Evolutionary conservation across 2,888 invertebrate species (phyloP).

Genomic region (Ptilodon capucinus): DNA sequence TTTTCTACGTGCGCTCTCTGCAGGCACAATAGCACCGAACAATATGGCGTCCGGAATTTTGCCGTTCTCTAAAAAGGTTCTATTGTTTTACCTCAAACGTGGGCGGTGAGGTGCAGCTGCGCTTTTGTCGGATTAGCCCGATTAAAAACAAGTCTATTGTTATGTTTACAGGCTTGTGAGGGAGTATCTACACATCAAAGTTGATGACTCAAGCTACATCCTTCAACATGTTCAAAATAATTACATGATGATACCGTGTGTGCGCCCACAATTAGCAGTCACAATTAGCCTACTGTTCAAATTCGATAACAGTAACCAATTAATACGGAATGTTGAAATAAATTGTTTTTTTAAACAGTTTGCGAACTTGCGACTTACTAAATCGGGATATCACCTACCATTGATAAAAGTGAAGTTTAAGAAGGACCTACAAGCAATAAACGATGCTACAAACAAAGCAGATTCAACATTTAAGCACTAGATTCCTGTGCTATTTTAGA

Average conservation of each 20-base stretch:
- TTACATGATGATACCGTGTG: background rate
- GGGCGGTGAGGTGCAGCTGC: slow-evolving; percentile 36
- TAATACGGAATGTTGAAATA: no score
- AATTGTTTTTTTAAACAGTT: no score
- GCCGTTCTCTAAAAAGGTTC: slow-evolving; percentile 42
- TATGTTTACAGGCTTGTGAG: background rate
- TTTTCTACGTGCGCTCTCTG: slow-evolving; percentile 34
- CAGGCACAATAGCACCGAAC: slow-evolving; percentile 42
- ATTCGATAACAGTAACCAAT: background rate
- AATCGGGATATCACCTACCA: no score
- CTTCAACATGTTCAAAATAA: background rate
- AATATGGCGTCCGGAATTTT: slow-evolving; percentile 44
- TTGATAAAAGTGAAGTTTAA: no score
- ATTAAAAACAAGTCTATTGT: slow-evolving; percentile 13
- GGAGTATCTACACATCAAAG: background rate
- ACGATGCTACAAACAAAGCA: background rate
- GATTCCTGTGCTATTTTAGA: slow-evolving; percentile 1
- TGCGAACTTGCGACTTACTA: no score
- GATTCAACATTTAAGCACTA: background rate
- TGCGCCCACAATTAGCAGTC: background rate
- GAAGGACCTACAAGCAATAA: no score
- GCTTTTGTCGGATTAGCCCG: slow-evolving; percentile 40
- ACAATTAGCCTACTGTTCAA: background rate
- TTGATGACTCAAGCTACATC: background rate
- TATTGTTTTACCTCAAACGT: slow-evolving; percentile 43